These are phyloP conservation scores for Papilio dardanus DNA, from an alignment of 1,140 invertebrate species.

Conservation along the genomic window DNA sequence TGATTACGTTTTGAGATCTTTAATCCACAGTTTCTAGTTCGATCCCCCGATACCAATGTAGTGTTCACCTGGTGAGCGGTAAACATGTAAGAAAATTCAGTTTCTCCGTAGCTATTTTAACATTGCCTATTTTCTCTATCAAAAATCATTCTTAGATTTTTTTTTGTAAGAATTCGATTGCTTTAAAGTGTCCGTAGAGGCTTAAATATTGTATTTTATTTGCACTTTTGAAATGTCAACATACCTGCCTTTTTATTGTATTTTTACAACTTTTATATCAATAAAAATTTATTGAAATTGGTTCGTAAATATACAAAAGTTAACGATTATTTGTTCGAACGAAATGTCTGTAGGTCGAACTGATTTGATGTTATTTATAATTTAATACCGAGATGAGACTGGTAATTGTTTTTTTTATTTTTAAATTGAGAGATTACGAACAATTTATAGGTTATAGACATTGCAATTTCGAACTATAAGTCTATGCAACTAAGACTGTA, in stretches of 20 bases:
- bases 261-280: neutral
- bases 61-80: no score
- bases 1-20: no score
- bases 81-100: no score
- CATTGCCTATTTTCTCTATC: no score
- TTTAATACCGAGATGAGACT: neutral
- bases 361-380: neutral
- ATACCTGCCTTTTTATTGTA: neutral
- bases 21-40: no score
- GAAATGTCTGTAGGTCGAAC: conserved; percentile 21
- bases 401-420: neutral
- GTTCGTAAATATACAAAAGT: conserved; percentile 13
- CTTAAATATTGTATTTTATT: conserved; percentile 15
- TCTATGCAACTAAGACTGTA: neutral
- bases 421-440: neutral
- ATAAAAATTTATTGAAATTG: conserved; percentile 31
- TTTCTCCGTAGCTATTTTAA: no score
- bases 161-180: neutral
- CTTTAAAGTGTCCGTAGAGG: neutral
- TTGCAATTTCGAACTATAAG: neutral
- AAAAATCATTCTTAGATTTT: no score
- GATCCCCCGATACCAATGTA: no score
- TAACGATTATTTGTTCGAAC: neutral
- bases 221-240: neutral
- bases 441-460: neutral